Base-by-base conservation (phyloP, 1,140 invertebrate species). In the Drosophila willistoni region DNA sequence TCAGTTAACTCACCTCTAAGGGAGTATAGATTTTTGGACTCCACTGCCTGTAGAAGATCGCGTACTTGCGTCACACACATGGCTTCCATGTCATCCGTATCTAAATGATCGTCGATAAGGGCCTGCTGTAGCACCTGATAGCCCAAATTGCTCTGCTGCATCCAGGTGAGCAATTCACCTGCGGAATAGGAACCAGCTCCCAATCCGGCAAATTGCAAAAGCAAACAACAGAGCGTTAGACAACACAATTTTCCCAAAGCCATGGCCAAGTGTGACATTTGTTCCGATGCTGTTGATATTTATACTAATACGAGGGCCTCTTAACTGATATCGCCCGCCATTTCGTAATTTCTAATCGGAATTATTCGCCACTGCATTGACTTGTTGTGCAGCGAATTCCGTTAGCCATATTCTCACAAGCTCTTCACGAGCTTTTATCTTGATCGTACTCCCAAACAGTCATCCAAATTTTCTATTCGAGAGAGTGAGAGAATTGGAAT, bases 131-230 rank as follows among this genome's bases (percentile, higher is more conserved):
- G 64, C 17, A 89, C 85, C 62, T 81, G 85, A 22, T 73, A 78
- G 13, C 85, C 84, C 22, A 89, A 71, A 36, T 90, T 89, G 41
- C 81, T 90, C 0, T 34, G 36, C 55, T 90, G 85, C 71, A 90
- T 51, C 85, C 85, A 89, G 9, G 51, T 71, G 2, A 89, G 61
- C 61, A 89, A 63, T 4, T 89, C 55, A 7, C 63, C 29, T 0
- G 62, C 56, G 12, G 76, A 77, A 22, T 69, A 89, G 1, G 47
- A 68, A 2, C 6, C 10, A 0, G 9, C 66, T 7, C 33, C 22
- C 13, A 25, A 17, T 4, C 64, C 72, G 5, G 41, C 34, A 7
- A 76, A 36, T 9, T 67, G 12, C 7, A 62, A 5, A 19, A 47
- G 44, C 19, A 22, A 10, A 39, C 54, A 10, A 39, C 54, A 14